Percentiles rank a stretch among this genome's conserved stretches.
Conservation (phyloP, 2,888 invertebrate genomes). For the Eupithecia exiguata region DNA sequence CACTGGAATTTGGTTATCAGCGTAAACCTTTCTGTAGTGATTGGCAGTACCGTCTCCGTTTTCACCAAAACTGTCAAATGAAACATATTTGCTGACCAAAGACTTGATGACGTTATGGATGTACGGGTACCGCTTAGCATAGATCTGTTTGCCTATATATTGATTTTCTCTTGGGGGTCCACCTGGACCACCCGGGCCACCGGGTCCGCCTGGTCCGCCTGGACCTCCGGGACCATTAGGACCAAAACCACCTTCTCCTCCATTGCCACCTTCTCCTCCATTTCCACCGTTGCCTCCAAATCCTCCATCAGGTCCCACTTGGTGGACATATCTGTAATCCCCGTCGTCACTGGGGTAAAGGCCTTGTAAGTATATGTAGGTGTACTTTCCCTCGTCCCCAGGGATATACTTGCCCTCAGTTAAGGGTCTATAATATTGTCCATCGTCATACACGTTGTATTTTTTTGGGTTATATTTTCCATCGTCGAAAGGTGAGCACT, state of each 20-base stretch:
- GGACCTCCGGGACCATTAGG: constrained; percentile 45
- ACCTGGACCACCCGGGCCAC: constrained; percentile 45
- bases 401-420: constrained; percentile 82
- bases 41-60: constrained; percentile 57
- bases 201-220: constrained; percentile 37
- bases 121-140: constrained; percentile 72
- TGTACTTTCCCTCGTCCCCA: constrained; percentile 81
- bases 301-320: constrained; percentile 66
- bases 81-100: constrained; percentile 68
- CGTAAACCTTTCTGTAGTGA: constrained; percentile 61
- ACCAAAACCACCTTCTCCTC: constrained; percentile 45
- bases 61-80: constrained; percentile 61
- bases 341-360: constrained; percentile 72
- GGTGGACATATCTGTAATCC: constrained; percentile 79
- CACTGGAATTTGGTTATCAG: constrained; percentile 66
- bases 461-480: constrained; percentile 70
- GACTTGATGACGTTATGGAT: constrained; percentile 67
- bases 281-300: constrained; percentile 58
- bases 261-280: constrained; percentile 53
- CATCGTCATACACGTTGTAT: constrained; percentile 68
- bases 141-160: constrained; percentile 66
- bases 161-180: constrained; percentile 55
- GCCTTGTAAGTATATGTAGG: constrained; percentile 70
- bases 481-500: constrained; percentile 63
- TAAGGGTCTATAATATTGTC: constrained; percentile 71